Conservation (phyloP, 2,113 vertebrate species). For the Athene noctua region DNA sequence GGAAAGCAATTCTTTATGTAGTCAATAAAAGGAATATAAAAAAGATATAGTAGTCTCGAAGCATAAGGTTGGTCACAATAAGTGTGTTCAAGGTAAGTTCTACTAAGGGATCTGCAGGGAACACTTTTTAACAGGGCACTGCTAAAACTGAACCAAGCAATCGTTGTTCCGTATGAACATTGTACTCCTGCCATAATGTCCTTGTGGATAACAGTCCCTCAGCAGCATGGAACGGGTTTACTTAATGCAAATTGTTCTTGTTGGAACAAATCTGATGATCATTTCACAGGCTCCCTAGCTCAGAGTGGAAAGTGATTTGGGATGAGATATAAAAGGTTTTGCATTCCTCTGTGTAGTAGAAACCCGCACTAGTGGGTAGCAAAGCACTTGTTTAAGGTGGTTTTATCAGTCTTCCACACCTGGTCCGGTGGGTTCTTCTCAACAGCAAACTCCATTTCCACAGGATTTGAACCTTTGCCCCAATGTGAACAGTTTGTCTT, state of each 20-base stretch:
- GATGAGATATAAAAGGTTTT: neutral
- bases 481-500: neutral
- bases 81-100: neutral
- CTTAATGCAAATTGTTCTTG: neutral
- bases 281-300: neutral
- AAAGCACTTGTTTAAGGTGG: neutral
- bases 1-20: neutral
- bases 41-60: neutral
- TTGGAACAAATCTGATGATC: neutral
- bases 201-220: neutral
- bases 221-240: neutral
- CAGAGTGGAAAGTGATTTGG: neutral
- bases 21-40: neutral
- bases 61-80: neutral
- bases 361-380: neutral
- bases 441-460: neutral
- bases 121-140: neutral
- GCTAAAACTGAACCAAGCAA: neutral
- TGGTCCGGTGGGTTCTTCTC: neutral
- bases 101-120: neutral
- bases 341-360: neutral
- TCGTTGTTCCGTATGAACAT: neutral
- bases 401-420: neutral
- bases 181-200: neutral
- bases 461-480: neutral